Percentiles rank a stretch among this genome's conserved stretches.
Evolutionary conservation across 2,888 invertebrate genomes (phyloP).

Genomic region (Chymomyza fuscimana): DNA sequence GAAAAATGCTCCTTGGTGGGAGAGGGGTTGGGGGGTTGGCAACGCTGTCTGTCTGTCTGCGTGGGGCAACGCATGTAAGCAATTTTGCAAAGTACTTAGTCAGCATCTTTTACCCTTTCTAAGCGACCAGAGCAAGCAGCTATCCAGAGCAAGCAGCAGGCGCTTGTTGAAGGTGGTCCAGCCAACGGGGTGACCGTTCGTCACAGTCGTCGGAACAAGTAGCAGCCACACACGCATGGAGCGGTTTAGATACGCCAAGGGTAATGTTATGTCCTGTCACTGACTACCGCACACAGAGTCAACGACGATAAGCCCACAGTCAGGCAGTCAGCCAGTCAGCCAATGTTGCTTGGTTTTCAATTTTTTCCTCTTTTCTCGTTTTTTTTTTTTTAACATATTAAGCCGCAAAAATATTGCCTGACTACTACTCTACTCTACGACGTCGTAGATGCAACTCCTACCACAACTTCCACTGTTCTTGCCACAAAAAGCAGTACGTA

Average conservation of each 20-base stretch:
- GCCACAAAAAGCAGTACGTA: conserved; percentile 18
- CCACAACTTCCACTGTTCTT: conserved; percentile 13
- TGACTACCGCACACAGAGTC: conserved; percentile 55
- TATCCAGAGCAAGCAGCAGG: not conserved
- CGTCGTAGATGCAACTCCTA: not conserved
- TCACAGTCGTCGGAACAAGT: conserved; percentile 20
- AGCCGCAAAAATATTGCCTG: conserved; percentile 71
- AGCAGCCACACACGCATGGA: conserved; percentile 61
- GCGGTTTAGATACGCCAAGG: conserved; percentile 62
- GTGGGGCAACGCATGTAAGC: conserved; percentile 62
- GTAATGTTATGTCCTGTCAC: conserved; percentile 75
- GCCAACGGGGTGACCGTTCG: conserved; percentile 60
- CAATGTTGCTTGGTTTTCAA: conserved; percentile 3
- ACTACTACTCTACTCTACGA: not conserved
- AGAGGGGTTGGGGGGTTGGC: not conserved
- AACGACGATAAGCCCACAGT: conserved; percentile 66
- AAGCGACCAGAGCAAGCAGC: too few relatives aligned
- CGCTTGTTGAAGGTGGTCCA: conserved; percentile 37
- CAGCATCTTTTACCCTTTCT: conserved; percentile 69
- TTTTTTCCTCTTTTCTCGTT: conserved; percentile 22
- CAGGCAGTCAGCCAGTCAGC: conserved; percentile 19
- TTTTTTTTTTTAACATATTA: conserved; percentile 59
- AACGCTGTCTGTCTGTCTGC: not conserved
- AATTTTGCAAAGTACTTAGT: conserved; percentile 76
- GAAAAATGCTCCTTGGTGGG: not conserved